Evolutionary conservation across 2,113 vertebrate species (phyloP), one percentile per base, ranked within the genome.

Genomic region (Dipodomys spectabilis): DNA sequence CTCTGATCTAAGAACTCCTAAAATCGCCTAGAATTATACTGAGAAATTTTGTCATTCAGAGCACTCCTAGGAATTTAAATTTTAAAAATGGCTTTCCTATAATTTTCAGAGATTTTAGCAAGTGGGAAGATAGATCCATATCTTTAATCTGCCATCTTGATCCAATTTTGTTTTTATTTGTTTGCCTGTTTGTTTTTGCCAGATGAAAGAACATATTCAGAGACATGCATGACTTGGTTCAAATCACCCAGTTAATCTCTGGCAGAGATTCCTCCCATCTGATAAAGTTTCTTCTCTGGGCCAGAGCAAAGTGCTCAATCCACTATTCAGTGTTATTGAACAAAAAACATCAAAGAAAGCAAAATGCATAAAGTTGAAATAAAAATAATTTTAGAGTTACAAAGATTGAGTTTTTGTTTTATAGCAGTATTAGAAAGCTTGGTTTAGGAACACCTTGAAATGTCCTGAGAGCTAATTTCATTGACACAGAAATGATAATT

Each of bases 331-430:
- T 93, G 65, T 92, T 80, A 81, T 78, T 81, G 44, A 65, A 67
- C 53, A 95, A 72, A 87, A 88, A 67, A 16, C 6, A 78, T 53
- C 0, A 13, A 84, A 11, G 57, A 73, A 49, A 94, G 23, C 9
- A 72, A 91, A 88, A 95, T 69, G 53, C 20, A 68, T 32, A 23
- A 32, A 69, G 4, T 73, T 64, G 39, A 77, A 87, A 8, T 90
- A n/a, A 80, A 12, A 94, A 45, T 7, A 65, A 77, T 9, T 57
- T 1, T 27, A 7, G 8, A 82, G 15, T 64, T 86, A 11, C 3
- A 79, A 64, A 74, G 6, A 88, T n/a, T 75, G 18, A 73, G 5
- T 11, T 95, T 39, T 82, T 5, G 67, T 49, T 86, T 53, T 94
- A 79, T 22, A 15, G 18, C 23, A 4, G 32, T 67, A 64, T 60